Evolutionary conservation across 92 coral and sea anemone species (phyloP), one percentile per base, ranked within the genome.

Genomic region (Diadumene lineata): DNA sequence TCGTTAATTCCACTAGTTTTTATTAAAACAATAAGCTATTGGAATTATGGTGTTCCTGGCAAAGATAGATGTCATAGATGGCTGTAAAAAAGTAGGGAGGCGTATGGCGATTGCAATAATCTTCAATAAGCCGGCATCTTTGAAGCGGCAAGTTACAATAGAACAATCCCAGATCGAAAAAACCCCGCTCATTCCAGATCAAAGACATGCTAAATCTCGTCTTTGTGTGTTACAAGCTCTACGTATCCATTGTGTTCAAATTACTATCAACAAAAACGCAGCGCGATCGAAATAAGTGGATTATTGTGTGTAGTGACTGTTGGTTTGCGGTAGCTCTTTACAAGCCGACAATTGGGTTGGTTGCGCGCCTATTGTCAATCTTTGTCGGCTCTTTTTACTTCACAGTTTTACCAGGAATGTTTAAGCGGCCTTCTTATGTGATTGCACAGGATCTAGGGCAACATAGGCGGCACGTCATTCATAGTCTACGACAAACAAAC

Each of bases 211-310:
- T 82, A 90, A 88, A 85, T 81, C 90, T 70, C 61, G 30, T 73
- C 72, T 72, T 87, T 87, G 97, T 87, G 50, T 72, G 46, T n/a
- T 64, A 70, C 73, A 28, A 64, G 67, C 79, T 93, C 76, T 83
- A 85, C 80, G 82, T 79, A 76, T 87, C 56, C 63, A 83, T 88
- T 87, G 97, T 84, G 84, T 79, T 60, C 51, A 87, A 91, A 91
- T 87, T 91, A 91, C 62, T 90, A 91, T 81, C 87, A 88, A 91
- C 92, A 87, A 91, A 86, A n/a, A 81, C 90, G n/a, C 53, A 84
- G 78, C 66, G 86, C 58, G 90, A 83, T 82, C 78, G 87, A 72
- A 76, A 82, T 91, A 87, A 85, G 93, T 91, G 93, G 88, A 38
- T 76, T 84, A 81, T 88, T 91, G 92, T 91, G 68, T 67, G 60